Conservation (phyloP, 2,113 vertebrate genomes). For the Penelope pileata region DNA sequence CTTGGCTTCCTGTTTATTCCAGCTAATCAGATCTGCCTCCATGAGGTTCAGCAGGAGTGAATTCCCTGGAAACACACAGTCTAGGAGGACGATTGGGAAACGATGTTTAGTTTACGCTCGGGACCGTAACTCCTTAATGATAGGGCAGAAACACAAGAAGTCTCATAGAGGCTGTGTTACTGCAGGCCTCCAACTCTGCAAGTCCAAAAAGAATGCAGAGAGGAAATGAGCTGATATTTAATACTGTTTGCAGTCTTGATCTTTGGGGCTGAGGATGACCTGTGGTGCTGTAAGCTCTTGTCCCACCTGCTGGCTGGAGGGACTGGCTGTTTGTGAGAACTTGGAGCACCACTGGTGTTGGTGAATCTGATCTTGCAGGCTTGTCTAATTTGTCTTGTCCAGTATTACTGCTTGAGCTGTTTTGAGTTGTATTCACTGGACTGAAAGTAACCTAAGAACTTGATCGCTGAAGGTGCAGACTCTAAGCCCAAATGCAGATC, state of each 20-base stretch:
- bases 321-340: background rate
- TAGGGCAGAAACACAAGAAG: background rate
- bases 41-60: background rate
- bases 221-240: background rate
- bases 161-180: fast-evolving
- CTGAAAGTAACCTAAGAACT: conserved; percentile 37
- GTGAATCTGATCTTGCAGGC: background rate
- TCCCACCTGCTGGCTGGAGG: fast-evolving
- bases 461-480: background rate
- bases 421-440: background rate
- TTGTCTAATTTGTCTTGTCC: conserved; percentile 10
- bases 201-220: background rate
- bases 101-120: background rate
- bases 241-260: fast-evolving
- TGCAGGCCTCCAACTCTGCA: background rate
- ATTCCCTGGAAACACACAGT: background rate
- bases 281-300: background rate
- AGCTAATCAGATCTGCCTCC: background rate
- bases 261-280: background rate
- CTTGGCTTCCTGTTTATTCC: conserved; percentile 45
- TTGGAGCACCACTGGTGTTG: background rate
- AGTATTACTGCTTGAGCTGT: background rate
- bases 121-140: background rate
- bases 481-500: background rate
- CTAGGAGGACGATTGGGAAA: background rate